Evolutionary conservation across 2,888 invertebrate genomes (phyloP).

Genomic region (Tineola bisselliella): DNA sequence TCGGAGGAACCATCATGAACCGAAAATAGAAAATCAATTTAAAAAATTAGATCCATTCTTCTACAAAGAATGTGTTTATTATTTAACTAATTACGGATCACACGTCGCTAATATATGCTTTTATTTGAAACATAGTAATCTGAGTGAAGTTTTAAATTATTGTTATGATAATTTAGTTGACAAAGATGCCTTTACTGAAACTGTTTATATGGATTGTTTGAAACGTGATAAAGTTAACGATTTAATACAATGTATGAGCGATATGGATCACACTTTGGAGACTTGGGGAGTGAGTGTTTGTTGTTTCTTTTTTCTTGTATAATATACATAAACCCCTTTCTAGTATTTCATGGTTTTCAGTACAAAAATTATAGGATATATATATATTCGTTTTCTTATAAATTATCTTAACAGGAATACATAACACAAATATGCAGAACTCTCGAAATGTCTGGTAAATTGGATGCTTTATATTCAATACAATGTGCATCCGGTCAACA

Average conservation of each 20-base stretch:
- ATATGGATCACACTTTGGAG: slow-evolving; percentile 72
- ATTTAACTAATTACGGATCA: slow-evolving; percentile 82
- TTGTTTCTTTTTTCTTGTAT: no score
- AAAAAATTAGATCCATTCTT: slow-evolving; percentile 65
- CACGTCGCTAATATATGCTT: slow-evolving; percentile 79
- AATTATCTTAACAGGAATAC: slow-evolving; percentile 56
- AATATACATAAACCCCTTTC: no score
- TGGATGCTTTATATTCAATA: slow-evolving; percentile 78
- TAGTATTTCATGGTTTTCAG: no score
- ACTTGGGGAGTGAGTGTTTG: slow-evolving; percentile 76
- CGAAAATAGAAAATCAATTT: slow-evolving; percentile 41
- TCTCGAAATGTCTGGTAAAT: slow-evolving; percentile 73
- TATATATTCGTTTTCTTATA: background rate
- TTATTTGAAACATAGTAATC: slow-evolving; percentile 76
- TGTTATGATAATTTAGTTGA: slow-evolving; percentile 75
- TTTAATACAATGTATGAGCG: slow-evolving; percentile 71
- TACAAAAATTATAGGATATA: no score
- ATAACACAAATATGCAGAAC: slow-evolving; percentile 76
- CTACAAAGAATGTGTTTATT: slow-evolving; percentile 84
- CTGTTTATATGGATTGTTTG: slow-evolving; percentile 74
- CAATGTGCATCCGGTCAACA: slow-evolving; percentile 78
- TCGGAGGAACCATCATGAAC: slow-evolving; percentile 38
- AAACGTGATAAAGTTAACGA: slow-evolving; percentile 70
- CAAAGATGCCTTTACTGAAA: slow-evolving; percentile 76
- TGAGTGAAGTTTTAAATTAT: slow-evolving; percentile 75